Conservation (phyloP, 1,140 invertebrate genomes). For the Drosophila yakuba region DNA sequence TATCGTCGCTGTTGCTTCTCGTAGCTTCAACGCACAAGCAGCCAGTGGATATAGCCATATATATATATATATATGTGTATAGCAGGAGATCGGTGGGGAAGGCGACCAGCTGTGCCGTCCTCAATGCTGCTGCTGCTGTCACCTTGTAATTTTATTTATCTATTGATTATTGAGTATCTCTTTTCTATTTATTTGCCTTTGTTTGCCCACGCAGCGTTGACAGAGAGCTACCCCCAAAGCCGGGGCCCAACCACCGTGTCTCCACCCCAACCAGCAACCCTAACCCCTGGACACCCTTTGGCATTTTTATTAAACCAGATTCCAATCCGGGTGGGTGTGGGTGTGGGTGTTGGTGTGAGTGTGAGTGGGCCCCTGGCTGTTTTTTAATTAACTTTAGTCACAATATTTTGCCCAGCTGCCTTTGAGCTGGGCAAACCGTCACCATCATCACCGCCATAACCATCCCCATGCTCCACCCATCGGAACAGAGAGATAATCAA, state of each 20-base stretch:
- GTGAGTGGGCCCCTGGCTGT: conserved; percentile 65
- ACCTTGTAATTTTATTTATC: conserved; percentile 84
- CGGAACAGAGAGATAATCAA: conserved; percentile 64
- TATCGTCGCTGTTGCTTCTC: conserved; percentile 56
- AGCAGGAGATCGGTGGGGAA: background rate
- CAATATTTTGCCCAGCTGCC: conserved; percentile 72
- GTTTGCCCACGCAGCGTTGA: conserved; percentile 78
- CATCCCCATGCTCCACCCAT: background rate
- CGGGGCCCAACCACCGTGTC: background rate
- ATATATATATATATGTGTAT: background rate
- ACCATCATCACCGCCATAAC: background rate
- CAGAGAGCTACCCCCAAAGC: conserved; percentile 47
- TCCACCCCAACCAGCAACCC: background rate
- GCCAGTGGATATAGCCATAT: conserved; percentile 3
- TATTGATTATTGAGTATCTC: conserved; percentile 84
- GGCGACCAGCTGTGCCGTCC: conserved; percentile 60
- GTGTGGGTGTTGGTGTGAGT: background rate
- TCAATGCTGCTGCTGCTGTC: conserved; percentile 58
- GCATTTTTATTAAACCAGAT: conserved; percentile 76
- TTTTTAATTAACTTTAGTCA: conserved; percentile 84
- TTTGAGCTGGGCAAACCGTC: conserved; percentile 17
- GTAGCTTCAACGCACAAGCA: conserved; percentile 56
- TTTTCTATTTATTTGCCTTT: conserved; percentile 83
- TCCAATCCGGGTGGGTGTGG: conserved; percentile 35
- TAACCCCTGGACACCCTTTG: conserved; percentile 35